phyloP scores from a whole-genome alignment of 2,113 vertebrate species.

The Paraplagusia blochii region DNA sequence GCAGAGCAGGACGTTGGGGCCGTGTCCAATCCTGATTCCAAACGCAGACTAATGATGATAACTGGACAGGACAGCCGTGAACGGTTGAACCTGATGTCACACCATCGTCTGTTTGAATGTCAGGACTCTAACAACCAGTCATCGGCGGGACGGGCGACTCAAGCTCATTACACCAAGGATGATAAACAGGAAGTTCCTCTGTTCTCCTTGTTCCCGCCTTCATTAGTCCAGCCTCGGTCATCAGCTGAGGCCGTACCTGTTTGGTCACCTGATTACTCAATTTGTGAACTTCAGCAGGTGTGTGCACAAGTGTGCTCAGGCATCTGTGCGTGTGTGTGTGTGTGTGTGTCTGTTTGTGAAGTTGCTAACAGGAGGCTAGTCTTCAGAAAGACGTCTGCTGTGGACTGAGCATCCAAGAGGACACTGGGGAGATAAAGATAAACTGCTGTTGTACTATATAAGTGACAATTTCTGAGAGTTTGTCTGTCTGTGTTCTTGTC shows the following conservation, averaged over 20 bases:
- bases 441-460: slow-evolving; percentile 45
- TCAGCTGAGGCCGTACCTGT: slow-evolving; percentile 34
- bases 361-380: slow-evolving; percentile 46
- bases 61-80: slow-evolving; percentile 42
- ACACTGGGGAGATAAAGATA: slow-evolving; percentile 46
- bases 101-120: slow-evolving; percentile 2
- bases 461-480: slow-evolving; percentile 23
- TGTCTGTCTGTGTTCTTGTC: neutral
- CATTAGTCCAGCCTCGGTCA: slow-evolving; percentile 17
- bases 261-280: slow-evolving; percentile 64
- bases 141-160: neutral
- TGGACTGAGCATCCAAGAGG: slow-evolving; percentile 49
- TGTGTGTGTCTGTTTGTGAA: slow-evolving; percentile 13
- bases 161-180: slow-evolving; percentile 12
- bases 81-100: slow-evolving; percentile 26
- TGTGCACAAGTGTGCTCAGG: slow-evolving; percentile 21
- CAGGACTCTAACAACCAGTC: slow-evolving; percentile 18
- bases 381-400: slow-evolving; percentile 41
- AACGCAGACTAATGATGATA: slow-evolving; percentile 34
- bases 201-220: slow-evolving; percentile 8
- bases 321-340: slow-evolving; percentile 18
- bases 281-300: slow-evolving; percentile 37
- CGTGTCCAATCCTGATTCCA: slow-evolving; percentile 30
- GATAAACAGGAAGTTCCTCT: slow-evolving; percentile 17
- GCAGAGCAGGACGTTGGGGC: slow-evolving; percentile 10